Conservation (phyloP, 2,888 invertebrate species). For the Andrena haemorrhoa region DNA sequence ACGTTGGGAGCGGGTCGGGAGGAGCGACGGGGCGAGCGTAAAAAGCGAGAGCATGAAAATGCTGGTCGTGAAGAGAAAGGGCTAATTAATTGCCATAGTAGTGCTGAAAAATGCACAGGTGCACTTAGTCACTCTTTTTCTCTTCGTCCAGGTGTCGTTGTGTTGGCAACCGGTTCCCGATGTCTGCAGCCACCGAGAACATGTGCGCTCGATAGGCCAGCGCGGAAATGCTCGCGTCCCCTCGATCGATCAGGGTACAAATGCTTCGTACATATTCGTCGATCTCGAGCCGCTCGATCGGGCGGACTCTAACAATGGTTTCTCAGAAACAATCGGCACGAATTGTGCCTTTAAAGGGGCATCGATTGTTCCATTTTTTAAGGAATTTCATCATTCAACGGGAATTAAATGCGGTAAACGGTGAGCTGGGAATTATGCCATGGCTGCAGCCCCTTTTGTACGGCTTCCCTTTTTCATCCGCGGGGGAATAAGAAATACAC, state of each 20-base stretch:
- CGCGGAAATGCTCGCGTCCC: conserved; percentile 37
- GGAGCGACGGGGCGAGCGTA: conserved; percentile 2
- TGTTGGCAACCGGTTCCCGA: conserved; percentile 19
- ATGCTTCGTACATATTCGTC: conserved; percentile 26
- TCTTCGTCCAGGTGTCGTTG: conserved; percentile 18
- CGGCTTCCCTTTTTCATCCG: no score
- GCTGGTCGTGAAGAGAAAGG: conserved; percentile 53
- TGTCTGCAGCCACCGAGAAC: conserved; percentile 31
- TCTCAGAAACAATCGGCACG: conserved; percentile 31
- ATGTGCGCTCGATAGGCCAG: conserved; percentile 49
- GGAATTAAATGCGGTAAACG: conserved; percentile 6
- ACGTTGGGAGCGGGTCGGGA: background rate
- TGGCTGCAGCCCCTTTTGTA: no score
- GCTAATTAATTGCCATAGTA: conserved; percentile 72
- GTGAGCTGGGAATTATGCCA: background rate
- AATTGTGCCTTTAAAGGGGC: conserved; percentile 2
- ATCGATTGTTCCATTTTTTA: conserved; percentile 10
- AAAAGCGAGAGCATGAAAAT: conserved; percentile 37
- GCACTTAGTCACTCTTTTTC: conserved; percentile 37
- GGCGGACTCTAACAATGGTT: conserved; percentile 23
- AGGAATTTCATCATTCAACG: background rate
- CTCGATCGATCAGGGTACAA: conserved; percentile 45
- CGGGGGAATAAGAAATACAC: no score
- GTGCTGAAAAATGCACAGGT: conserved; percentile 71
- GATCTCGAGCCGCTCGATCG: conserved; percentile 22